Evolutionary conservation across 2,888 invertebrate genomes (phyloP).

Genomic region (Sphaerophoria taeniata): DNA sequence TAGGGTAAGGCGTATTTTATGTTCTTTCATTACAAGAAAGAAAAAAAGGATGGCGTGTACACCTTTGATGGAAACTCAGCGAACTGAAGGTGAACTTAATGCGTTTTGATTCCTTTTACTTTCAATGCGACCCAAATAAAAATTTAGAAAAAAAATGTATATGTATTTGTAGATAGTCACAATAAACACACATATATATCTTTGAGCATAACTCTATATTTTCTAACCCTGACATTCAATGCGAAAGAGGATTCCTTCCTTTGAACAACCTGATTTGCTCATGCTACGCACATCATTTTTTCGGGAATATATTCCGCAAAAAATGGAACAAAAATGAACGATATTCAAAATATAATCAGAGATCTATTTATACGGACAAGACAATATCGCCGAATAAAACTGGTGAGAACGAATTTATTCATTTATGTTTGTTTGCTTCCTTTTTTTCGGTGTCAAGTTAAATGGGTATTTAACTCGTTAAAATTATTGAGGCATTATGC

Average conservation of each 20-base stretch:
- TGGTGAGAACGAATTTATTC: constrained; percentile 63
- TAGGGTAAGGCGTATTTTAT: neutral
- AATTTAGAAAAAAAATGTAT: neutral
- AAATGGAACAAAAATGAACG: constrained; percentile 2
- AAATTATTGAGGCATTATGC: constrained; percentile 48
- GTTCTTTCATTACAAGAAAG: neutral
- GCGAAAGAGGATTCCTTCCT: neutral
- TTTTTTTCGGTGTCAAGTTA: constrained; percentile 54
- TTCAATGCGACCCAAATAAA: constrained; percentile 18
- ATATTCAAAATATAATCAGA: constrained; percentile 26
- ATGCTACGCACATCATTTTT: neutral
- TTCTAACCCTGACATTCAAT: neutral
- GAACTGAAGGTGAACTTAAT: constrained; percentile 8
- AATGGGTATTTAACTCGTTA: constrained; percentile 62
- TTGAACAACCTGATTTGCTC: constrained; percentile 31
- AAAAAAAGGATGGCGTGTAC: neutral
- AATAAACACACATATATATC: neutral
- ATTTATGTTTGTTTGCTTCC: constrained; percentile 40
- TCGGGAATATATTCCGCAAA: neutral
- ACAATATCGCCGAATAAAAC: constrained; percentile 45
- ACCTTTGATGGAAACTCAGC: constrained; percentile 1
- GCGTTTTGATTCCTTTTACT: constrained; percentile 4
- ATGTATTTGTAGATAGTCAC: neutral
- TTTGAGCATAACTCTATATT: neutral
- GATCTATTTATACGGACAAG: constrained; percentile 55